Conservation (phyloP, 2,888 invertebrate species). For the Megastigmus dorsalis region DNA sequence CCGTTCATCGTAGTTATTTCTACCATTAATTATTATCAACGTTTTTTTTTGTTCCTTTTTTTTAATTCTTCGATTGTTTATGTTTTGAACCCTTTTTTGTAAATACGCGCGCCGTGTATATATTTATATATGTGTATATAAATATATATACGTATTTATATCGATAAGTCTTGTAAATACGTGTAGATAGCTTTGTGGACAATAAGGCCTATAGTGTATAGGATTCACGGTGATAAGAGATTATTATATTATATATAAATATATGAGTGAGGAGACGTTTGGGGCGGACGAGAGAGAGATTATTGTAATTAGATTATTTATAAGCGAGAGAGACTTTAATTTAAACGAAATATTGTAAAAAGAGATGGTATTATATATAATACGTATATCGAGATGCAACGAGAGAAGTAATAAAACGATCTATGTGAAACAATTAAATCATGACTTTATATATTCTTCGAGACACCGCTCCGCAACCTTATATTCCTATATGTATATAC, state of each 20-base stretch:
- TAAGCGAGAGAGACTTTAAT: conserved; percentile 69
- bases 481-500: no score
- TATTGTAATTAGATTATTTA: conserved; percentile 66
- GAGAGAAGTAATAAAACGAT: conserved; percentile 64
- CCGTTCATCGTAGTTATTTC: not conserved
- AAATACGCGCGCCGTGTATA: conserved; percentile 10
- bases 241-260: conserved; percentile 1
- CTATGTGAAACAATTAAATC: conserved; percentile 58
- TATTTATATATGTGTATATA: not conserved
- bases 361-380: conserved; percentile 62
- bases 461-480: no score
- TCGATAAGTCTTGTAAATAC: conserved; percentile 52
- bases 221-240: conserved; percentile 44
- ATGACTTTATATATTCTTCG: not conserved
- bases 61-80: not conserved
- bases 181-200: conserved; percentile 65
- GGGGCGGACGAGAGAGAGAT: conserved; percentile 59
- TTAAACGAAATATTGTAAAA: conserved; percentile 64
- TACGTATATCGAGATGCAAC: conserved; percentile 41
- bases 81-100: not conserved
- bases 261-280: not conserved
- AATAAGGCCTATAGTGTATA: conserved; percentile 61
- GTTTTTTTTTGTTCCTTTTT: not conserved
- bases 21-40: no score
- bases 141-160: no score